phyloP scores from a whole-genome alignment of 2,113 vertebrate species.

The Actenoides lindsayi region DNA sequence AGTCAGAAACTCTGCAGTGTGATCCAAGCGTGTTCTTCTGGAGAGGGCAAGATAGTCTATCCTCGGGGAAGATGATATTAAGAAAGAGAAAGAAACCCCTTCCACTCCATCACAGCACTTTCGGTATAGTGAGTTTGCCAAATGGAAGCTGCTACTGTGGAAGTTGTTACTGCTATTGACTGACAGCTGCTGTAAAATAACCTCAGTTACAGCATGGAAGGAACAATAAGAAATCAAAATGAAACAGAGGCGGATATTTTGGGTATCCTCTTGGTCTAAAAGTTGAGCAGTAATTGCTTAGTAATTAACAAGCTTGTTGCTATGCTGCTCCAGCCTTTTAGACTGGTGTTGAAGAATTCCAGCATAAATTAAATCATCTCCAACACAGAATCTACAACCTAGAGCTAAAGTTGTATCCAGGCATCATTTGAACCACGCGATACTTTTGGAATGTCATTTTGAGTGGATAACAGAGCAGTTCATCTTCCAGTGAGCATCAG shows the following conservation, averaged over 20 bases:
- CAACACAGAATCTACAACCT: neutral
- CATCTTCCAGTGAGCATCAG: neutral
- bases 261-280: conserved; percentile 40
- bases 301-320: conserved; percentile 56
- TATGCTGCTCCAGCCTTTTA: conserved; percentile 20
- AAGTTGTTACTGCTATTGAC: conserved; percentile 52
- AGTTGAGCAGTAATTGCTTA: conserved; percentile 38
- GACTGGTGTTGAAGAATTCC: conserved; percentile 2
- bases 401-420: neutral
- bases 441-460: neutral
- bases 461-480: neutral
- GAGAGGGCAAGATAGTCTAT: conserved; percentile 53
- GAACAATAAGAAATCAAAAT: conserved; percentile 52
- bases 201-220: conserved; percentile 14
- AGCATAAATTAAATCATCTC: neutral
- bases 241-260: conserved; percentile 24
- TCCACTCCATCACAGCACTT: conserved; percentile 16
- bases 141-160: conserved; percentile 39
- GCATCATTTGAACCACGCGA: neutral
- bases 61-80: conserved; percentile 64
- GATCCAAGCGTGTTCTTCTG: conserved; percentile 48
- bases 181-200: conserved; percentile 62
- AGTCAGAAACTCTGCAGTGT: conserved; percentile 49
- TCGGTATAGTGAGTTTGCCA: conserved; percentile 16
- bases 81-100: conserved; percentile 49